Evolutionary conservation across 2,797 vertebrate genomes (phyloP).

Genomic region (Sternarchorhynchus goeldii): DNA sequence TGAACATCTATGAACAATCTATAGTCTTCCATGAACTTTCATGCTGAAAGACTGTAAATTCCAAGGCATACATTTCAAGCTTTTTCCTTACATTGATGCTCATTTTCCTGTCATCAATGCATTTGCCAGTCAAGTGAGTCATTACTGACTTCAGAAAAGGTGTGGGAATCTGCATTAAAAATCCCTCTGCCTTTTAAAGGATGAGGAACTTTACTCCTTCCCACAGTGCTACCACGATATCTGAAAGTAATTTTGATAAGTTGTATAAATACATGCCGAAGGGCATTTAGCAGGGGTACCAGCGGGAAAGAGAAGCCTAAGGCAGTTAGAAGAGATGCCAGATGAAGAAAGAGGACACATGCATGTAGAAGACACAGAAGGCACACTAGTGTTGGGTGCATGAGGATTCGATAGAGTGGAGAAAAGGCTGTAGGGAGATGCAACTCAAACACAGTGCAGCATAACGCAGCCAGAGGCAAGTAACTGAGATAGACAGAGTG

Average conservation of each 20-base stretch:
- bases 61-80: too few relatives aligned
- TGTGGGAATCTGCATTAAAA: neutral
- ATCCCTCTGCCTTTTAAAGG: neutral
- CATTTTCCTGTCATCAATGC: neutral
- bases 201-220: neutral
- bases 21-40: neutral
- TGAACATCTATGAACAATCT: too few relatives aligned
- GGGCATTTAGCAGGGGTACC: conserved; percentile 6
- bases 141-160: neutral
- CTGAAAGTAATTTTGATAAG: neutral
- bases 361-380: neutral
- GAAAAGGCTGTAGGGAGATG: neutral
- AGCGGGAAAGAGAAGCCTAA: neutral
- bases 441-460: neutral
- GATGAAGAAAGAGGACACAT: conserved; percentile 10
- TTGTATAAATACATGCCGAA: conserved; percentile 3
- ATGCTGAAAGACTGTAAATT: neutral
- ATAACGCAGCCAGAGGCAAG: conserved; percentile 17
- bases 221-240: neutral
- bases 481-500: neutral
- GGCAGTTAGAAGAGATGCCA: conserved; percentile 9
- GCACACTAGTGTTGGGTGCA: neutral
- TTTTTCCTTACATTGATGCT: neutral
- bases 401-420: neutral
- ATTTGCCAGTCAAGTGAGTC: too few relatives aligned